These are phyloP conservation scores for Betta splendens DNA, from an alignment of 2,797 vertebrate genomes.

Conservation along the genomic window DNA sequence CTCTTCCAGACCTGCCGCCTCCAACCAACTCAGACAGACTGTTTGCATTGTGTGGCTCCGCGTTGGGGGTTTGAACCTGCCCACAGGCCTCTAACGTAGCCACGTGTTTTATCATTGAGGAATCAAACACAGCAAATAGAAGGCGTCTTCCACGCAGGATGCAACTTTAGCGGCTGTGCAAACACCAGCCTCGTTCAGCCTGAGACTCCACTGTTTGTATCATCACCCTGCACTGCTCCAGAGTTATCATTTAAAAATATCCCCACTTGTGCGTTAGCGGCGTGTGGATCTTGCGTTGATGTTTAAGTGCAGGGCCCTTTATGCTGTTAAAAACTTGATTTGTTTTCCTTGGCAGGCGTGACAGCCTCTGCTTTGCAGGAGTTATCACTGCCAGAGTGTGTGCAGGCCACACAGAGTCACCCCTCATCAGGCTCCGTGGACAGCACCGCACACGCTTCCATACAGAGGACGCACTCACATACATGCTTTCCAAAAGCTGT, in stretches of 20 bases:
- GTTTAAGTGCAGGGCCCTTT: not conserved
- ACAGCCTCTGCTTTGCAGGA: conserved; percentile 5
- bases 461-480: conserved; percentile 1
- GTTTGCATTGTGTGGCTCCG: conserved; percentile 15
- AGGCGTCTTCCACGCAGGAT: conserved; percentile 34
- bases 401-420: conserved; percentile 1
- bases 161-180: conserved; percentile 30
- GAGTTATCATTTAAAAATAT: conserved; percentile 10
- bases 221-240: conserved; percentile 18
- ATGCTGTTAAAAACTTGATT: conserved; percentile 10
- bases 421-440: conserved; percentile 17
- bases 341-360: not conserved
- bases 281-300: conserved; percentile 20
- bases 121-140: conserved; percentile 47
- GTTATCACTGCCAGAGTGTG: conserved; percentile 1
- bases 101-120: conserved; percentile 37
- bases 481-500: conserved; percentile 34
- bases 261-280: conserved; percentile 11
- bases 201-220: conserved; percentile 39
- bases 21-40: conserved; percentile 1
- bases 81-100: conserved; percentile 43
- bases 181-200: conserved; percentile 38
- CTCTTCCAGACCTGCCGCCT: conserved; percentile 8
- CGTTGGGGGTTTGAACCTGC: conserved; percentile 21
- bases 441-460: conserved; percentile 14